A percentile compares a stretch with the other conserved stretches of the same genome.
Evolutionary conservation across 1,140 invertebrate genomes (phyloP).

Genomic region (Drosophila bocqueti): DNA sequence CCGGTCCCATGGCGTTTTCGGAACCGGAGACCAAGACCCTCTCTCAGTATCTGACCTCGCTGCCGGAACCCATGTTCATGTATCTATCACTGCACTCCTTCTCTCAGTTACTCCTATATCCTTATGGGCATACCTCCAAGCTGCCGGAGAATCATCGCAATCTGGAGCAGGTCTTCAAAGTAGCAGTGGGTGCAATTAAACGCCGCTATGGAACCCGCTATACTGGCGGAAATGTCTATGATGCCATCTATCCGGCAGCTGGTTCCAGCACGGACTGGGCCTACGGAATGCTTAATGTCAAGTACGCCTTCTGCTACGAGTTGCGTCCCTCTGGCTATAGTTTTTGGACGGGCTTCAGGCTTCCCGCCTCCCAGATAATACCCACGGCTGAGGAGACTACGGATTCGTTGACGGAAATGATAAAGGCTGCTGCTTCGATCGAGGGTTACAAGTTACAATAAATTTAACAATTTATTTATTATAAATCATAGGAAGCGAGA

Average conservation of each 20-base stretch:
- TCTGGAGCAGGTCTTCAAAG: constrained; percentile 87
- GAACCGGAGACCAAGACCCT: constrained; percentile 89
- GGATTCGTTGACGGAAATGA: constrained; percentile 85
- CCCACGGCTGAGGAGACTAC: constrained; percentile 86
- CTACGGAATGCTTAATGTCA: constrained; percentile 87
- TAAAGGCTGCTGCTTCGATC: constrained; percentile 62
- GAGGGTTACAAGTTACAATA: constrained; percentile 38
- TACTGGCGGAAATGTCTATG: constrained; percentile 84
- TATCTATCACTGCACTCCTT: constrained; percentile 91
- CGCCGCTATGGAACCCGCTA: constrained; percentile 89
- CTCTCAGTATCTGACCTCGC: constrained; percentile 47
- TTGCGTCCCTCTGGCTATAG: constrained; percentile 87
- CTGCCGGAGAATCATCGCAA: constrained; percentile 88
- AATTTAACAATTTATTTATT: constrained; percentile 7
- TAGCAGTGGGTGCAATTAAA: constrained; percentile 86
- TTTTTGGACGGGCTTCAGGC: constrained; percentile 88
- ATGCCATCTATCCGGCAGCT: constrained; percentile 85
- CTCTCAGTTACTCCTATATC: constrained; percentile 89
- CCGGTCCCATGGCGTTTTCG: constrained; percentile 89
- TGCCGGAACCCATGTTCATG: constrained; percentile 74
- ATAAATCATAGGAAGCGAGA: neutral
- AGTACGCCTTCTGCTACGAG: constrained; percentile 90
- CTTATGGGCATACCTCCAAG: constrained; percentile 88
- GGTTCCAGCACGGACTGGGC: constrained; percentile 90
- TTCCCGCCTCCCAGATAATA: constrained; percentile 89